phyloP scores from a whole-genome alignment of 2,888 invertebrate species.

The Tyria jacobaeae region DNA sequence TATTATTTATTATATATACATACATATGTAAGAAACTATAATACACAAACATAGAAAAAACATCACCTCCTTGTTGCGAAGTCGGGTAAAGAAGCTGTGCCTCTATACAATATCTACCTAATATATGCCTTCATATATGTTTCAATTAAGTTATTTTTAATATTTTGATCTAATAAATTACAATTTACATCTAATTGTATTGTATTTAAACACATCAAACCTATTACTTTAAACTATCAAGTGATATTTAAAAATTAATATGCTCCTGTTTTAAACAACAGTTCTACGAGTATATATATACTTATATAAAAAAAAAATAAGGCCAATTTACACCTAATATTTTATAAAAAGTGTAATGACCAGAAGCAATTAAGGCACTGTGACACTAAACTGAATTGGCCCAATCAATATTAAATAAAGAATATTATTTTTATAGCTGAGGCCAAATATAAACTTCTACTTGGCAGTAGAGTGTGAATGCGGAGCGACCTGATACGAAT shows the following conservation, averaged over 20 bases:
- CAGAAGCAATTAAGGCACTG: conserved; percentile 9
- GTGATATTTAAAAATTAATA: neutral
- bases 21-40: too few relatives aligned
- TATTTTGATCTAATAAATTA: neutral
- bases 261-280: neutral
- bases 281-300: too few relatives aligned
- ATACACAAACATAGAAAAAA: too few relatives aligned
- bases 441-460: conserved; percentile 32
- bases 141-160: neutral
- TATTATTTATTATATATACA: too few relatives aligned
- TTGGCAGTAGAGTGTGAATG: conserved; percentile 43
- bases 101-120: too few relatives aligned
- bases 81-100: too few relatives aligned
- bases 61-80: too few relatives aligned
- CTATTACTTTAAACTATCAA: neutral
- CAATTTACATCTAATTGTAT: neutral
- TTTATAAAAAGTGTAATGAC: conserved; percentile 4
- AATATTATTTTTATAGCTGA: conserved; percentile 30
- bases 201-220: neutral
- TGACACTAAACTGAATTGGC: conserved; percentile 16
- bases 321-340: conserved; percentile 16
- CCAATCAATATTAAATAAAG: conserved; percentile 28
- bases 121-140: neutral
- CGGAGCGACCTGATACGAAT: conserved; percentile 32
- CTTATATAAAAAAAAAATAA: conserved; percentile 10